phyloP scores from a whole-genome alignment of 1,140 invertebrate genomes.

The Formica selysi region DNA sequence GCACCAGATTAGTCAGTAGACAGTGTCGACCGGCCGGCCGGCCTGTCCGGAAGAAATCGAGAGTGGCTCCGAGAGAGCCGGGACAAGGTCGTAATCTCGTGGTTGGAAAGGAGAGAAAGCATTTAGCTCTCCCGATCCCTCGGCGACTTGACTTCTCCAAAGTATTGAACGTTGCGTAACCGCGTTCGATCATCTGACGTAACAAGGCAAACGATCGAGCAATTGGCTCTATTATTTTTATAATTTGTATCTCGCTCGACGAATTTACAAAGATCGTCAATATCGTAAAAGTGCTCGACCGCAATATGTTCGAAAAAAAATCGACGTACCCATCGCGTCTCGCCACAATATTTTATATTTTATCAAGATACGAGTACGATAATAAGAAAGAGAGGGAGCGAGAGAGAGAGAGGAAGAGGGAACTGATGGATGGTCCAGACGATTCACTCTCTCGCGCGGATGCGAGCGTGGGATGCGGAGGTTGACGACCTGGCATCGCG shows the following conservation, averaged over 20 bases:
- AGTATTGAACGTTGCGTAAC: slow-evolving; percentile 66
- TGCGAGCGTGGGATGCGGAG: slow-evolving; percentile 41
- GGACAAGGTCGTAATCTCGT: slow-evolving; percentile 76
- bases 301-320: slow-evolving; percentile 54
- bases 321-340: slow-evolving; percentile 36
- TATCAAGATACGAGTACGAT: slow-evolving; percentile 57
- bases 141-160: slow-evolving; percentile 52
- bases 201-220: background rate
- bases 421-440: background rate
- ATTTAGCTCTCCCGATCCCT: slow-evolving; percentile 59
- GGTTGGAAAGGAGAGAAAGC: slow-evolving; percentile 75
- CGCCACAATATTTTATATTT: slow-evolving; percentile 64
- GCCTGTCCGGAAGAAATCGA: slow-evolving; percentile 73
- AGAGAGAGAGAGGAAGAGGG: background rate
- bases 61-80: slow-evolving; percentile 70
- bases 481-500: slow-evolving; percentile 52
- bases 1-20: slow-evolving; percentile 55
- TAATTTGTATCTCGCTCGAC: slow-evolving; percentile 7
- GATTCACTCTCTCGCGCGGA: slow-evolving; percentile 19
- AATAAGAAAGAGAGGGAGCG: slow-evolving; percentile 7
- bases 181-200: slow-evolving; percentile 32
- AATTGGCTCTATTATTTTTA: slow-evolving; percentile 55
- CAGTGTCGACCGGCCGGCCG: slow-evolving; percentile 47
- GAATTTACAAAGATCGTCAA: slow-evolving; percentile 61
- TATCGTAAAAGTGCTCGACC: slow-evolving; percentile 1